Evolutionary conservation across 2,888 invertebrate genomes (phyloP).

Genomic region (Bombylius major): DNA sequence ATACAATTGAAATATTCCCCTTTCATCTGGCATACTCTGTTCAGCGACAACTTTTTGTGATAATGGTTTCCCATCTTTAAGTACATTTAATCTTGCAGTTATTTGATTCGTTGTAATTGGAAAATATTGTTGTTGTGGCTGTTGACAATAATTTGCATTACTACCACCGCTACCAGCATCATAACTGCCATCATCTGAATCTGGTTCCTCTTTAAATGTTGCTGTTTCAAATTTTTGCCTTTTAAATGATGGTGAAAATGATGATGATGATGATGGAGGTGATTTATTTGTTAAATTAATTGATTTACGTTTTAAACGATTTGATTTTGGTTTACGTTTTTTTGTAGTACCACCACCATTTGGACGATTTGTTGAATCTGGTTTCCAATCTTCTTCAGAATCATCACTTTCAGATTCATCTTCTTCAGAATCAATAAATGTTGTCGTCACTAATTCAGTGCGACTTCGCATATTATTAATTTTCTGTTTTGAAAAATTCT

Average conservation of each 20-base stretch:
- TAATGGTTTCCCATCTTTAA: not conserved
- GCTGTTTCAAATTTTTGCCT: not conserved
- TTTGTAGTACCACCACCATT: slow-evolving; percentile 2
- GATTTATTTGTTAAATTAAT: not conserved
- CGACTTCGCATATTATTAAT: slow-evolving; percentile 31
- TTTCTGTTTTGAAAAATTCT: not conserved
- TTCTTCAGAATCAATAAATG: slow-evolving; percentile 35
- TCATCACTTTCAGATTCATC: slow-evolving; percentile 33
- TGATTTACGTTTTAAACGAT: not conserved
- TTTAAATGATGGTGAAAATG: not conserved
- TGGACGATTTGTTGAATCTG: slow-evolving; percentile 18
- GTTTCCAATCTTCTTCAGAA: slow-evolving; percentile 36
- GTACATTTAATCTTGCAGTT: not conserved
- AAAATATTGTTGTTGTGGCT: not conserved
- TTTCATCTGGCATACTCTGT: not conserved
- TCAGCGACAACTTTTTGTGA: not conserved
- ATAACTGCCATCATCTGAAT: not conserved
- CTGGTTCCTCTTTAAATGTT: not conserved
- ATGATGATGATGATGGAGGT: not conserved
- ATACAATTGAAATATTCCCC: slow-evolving; percentile 21
- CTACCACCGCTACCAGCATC: slow-evolving; percentile 5
- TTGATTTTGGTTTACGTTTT: slow-evolving; percentile 1
- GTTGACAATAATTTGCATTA: not conserved
- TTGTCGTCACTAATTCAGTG: slow-evolving; percentile 35
- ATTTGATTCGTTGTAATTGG: not conserved